Base-by-base conservation (phyloP, 2,113 vertebrate genomes). In the Bolborhynchus lineola region DNA sequence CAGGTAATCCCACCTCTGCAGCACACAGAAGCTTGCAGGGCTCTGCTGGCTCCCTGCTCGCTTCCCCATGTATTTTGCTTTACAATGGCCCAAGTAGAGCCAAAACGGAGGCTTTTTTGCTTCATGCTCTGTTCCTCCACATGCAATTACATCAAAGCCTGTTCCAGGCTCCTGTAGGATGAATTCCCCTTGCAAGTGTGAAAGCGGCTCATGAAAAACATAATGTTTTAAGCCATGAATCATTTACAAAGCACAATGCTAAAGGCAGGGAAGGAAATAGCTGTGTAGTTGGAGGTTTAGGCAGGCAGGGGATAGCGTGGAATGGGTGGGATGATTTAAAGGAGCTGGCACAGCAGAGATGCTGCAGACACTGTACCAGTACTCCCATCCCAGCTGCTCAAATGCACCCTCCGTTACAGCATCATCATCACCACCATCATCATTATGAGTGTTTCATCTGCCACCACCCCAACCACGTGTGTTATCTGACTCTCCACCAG, bases 141-240 rank as follows among this genome's bases (percentile, higher is more conserved):
- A 76, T 8, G 67, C 95, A 80, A 65, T 88, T 69, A 42, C 67
- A 92, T 76, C 82, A 49, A 69, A 92, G 63, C 70, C 65, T 11
- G 0, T 75, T 82, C 49, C 90, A 59, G 82, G 41, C 52, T 65
- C 93, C 83, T 5, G 68, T 52, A 62, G 63, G 59, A 39, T 90
- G 90, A 93, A 90, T 88, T 88, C 59, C 44, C 79, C 75, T 81
- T 23, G 13, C 86, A 23, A 81, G 82, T 37, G 91, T 31, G 86
- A 88, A 92, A 94, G 86, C 10, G 6, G 82, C 92, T 94, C 88
- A 47, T 55, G 85, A 96, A 92, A 84, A 50, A 82, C 80, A 71
- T 59, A 88, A 77, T 7, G 83, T 57, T 94, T 86, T 69, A 74
- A 86, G 77, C 46, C 55, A 10, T 77, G 60, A 94, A 95, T 94